Conservation (phyloP, 2,888 invertebrate genomes). For the Ypsolopha sequella region DNA sequence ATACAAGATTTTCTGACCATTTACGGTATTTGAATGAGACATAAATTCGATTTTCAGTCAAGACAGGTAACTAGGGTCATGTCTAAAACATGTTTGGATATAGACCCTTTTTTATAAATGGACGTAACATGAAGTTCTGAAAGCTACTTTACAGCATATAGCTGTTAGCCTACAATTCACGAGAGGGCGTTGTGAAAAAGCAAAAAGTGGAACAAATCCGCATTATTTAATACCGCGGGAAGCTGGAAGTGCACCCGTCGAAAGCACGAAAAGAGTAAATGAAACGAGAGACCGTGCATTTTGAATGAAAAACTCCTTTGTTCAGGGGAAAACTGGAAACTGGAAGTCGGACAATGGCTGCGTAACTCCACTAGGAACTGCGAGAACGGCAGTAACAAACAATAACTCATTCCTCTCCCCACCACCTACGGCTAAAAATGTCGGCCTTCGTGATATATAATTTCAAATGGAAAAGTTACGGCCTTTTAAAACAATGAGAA, state of each 20-base stretch:
- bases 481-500: slow-evolving; percentile 64
- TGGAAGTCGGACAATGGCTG: slow-evolving; percentile 55
- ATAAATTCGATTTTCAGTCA: too few species aligned
- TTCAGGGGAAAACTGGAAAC: slow-evolving; percentile 52
- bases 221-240: slow-evolving; percentile 60
- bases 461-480: slow-evolving; percentile 64
- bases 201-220: slow-evolving; percentile 52
- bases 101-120: too few species aligned
- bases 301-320: slow-evolving; percentile 67
- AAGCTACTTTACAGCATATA: background rate
- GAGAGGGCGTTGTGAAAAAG: slow-evolving; percentile 35
- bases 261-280: slow-evolving; percentile 66
- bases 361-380: slow-evolving; percentile 13
- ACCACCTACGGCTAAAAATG: slow-evolving; percentile 70
- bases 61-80: too few species aligned
- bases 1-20: too few species aligned
- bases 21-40: too few species aligned
- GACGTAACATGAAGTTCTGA: background rate
- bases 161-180: slow-evolving; percentile 17
- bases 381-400: slow-evolving; percentile 35
- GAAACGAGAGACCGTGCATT: slow-evolving; percentile 64
- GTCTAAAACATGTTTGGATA: too few species aligned
- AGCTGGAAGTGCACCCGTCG: slow-evolving; percentile 62
- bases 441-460: slow-evolving; percentile 65
- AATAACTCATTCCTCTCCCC: slow-evolving; percentile 69